phyloP scores from a whole-genome alignment of 2,888 invertebrate species.

The Melinaea menophilus region DNA sequence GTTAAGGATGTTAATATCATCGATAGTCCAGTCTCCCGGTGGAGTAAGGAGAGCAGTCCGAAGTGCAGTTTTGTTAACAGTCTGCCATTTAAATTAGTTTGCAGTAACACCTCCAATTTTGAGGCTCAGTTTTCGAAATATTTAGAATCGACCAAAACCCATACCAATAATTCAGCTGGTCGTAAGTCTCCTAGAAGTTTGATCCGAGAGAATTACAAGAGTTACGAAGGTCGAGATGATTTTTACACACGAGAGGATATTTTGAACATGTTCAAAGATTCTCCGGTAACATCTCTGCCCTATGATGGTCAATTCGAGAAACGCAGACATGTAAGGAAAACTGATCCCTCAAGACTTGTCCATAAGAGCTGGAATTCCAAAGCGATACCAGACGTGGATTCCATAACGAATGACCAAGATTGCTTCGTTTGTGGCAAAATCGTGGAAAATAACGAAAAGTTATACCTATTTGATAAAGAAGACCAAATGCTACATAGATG shows the following conservation, averaged over 20 bases:
- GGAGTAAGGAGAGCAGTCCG: slow-evolving; percentile 50
- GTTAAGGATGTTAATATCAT: slow-evolving; percentile 55
- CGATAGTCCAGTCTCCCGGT: slow-evolving; percentile 55
- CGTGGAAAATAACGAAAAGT: slow-evolving; percentile 57
- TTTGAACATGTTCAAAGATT: slow-evolving; percentile 69
- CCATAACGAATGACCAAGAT: slow-evolving; percentile 53
- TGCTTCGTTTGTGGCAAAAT: slow-evolving; percentile 64
- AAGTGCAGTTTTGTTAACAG: slow-evolving; percentile 58
- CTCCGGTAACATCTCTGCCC: slow-evolving; percentile 61
- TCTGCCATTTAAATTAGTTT: slow-evolving; percentile 64
- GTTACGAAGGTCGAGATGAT: slow-evolving; percentile 44
- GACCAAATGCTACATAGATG: slow-evolving; percentile 64
- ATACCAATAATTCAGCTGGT: slow-evolving; percentile 47
- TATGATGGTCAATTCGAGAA: slow-evolving; percentile 53
- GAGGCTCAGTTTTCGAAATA: slow-evolving; percentile 66
- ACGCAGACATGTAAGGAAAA: slow-evolving; percentile 62
- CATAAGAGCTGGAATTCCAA: slow-evolving; percentile 51
- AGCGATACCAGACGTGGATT: slow-evolving; percentile 50
- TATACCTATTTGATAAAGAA: slow-evolving; percentile 69
- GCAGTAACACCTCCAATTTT: slow-evolving; percentile 58
- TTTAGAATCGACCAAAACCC: slow-evolving; percentile 55
- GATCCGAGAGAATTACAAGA: slow-evolving; percentile 46
- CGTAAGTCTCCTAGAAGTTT: slow-evolving; percentile 57
- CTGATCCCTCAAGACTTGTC: slow-evolving; percentile 58
- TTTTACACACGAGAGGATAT: slow-evolving; percentile 63